Base-by-base conservation (phyloP, 2,113 vertebrate genomes). In the Indicator indicator region DNA sequence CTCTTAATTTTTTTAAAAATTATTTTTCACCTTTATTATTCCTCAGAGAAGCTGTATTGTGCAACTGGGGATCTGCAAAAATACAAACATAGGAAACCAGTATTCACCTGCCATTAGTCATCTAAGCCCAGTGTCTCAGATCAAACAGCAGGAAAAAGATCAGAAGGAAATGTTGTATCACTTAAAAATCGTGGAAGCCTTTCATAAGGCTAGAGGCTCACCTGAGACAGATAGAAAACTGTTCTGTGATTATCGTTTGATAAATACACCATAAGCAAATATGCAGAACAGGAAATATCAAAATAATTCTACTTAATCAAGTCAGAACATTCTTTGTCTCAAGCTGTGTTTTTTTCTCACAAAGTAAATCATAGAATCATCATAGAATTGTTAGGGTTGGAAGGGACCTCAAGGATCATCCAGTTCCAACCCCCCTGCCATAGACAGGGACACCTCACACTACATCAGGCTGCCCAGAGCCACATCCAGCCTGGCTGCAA, bases 221-320 rank as follows among this genome's bases (percentile, higher is more conserved):
- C 26, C 23, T 60, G 42, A 63, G 48, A 36, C 0, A 2, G 28
- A 46, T 11, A 2, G 33, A 50, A 84, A 77, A 21, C 9, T 63
- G 16, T 5, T 36, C 11, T 28, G 0, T 42, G 63, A 16, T 4
- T 59, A 4, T 36, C 1, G 0, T 60, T 67, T 33, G 28, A 30
- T 44, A 72, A 40, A 26, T 33, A 40, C 15, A 60, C 1, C 14
- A 18, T 60, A 20, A 64, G 62, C 27, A 30, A 10, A 18, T 55
- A 20, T 70, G 18, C 18, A 9, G 16, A 77, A 36, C 6, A 56
- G 32, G 32, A 76, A 86, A 64, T 14, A 36, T 1, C 3, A 64
- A 30, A 72, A n/a, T 18, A 60, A 72, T 9, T 65, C 13, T 36
- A 21, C 5, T 72, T 69, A 16, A 76, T 20, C 18, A 56, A 30